A percentile compares a stretch with the other conserved stretches of the same genome.
Conservation (phyloP, 2,797 vertebrate genomes). For the Lagorchestes hirsutus region DNA sequence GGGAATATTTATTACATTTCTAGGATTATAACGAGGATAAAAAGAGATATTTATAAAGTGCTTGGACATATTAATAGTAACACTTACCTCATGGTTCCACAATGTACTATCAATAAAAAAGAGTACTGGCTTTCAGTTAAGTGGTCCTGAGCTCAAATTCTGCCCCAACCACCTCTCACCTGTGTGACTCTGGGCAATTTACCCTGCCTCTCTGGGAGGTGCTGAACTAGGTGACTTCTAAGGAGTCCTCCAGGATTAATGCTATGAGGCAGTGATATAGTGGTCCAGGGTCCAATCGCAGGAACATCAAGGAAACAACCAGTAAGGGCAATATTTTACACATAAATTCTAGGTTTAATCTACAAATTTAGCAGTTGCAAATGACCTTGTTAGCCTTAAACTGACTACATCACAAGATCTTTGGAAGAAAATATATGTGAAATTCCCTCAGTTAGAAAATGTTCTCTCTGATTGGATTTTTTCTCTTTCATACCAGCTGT, state of each 20-base stretch:
- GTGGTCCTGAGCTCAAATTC: background rate
- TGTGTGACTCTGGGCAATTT: background rate
- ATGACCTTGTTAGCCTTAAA: background rate
- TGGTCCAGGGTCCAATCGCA: background rate
- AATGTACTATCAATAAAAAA: background rate
- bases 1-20: background rate
- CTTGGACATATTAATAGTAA: background rate
- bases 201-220: background rate
- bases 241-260: background rate
- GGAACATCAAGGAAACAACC: background rate
- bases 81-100: background rate
- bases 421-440: background rate
- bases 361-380: slow-evolving; percentile 1
- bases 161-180: background rate
- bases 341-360: slow-evolving; percentile 14
- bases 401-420: background rate
- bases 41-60: background rate
- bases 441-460: background rate
- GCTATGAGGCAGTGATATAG: background rate
- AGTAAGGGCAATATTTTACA: background rate
- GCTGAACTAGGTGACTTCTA: background rate
- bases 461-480: background rate
- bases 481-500: slow-evolving; percentile 26
- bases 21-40: background rate
- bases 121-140: background rate